Conservation (phyloP, 2,888 invertebrate species). For the Brenthis daphne region DNA sequence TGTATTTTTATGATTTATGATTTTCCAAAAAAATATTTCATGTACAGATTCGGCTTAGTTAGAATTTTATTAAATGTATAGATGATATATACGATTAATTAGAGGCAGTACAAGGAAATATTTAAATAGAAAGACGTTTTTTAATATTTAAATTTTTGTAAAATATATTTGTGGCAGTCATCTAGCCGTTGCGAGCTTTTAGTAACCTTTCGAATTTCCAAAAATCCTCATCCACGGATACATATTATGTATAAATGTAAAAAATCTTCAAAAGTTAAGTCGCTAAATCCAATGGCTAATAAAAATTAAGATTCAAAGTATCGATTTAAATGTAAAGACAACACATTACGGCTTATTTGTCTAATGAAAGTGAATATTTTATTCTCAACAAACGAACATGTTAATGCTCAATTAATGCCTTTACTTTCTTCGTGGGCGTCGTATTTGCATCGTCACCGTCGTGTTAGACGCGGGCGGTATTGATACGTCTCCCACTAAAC, state of each 20-base stretch:
- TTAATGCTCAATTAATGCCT: constrained; percentile 44
- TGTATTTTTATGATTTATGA: too few relatives aligned
- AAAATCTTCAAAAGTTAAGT: neutral
- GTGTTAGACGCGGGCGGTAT: constrained; percentile 42
- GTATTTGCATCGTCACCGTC: constrained; percentile 42
- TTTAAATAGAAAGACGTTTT: too few relatives aligned
- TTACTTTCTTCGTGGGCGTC: constrained; percentile 43
- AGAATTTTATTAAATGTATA: too few relatives aligned
- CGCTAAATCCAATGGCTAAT: neutral
- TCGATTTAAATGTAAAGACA: neutral
- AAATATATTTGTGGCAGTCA: too few relatives aligned
- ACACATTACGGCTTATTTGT: constrained; percentile 18
- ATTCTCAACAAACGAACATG: constrained; percentile 18
- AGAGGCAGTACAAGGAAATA: too few relatives aligned
- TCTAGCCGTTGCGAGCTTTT: too few relatives aligned
- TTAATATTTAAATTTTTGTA: too few relatives aligned
- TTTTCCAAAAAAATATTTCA: too few relatives aligned
- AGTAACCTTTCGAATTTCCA: too few relatives aligned
- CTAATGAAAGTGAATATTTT: constrained; percentile 14
- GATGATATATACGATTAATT: neutral
- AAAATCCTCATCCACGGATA: too few relatives aligned
- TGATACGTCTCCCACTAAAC: constrained; percentile 43
- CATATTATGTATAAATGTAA: too few relatives aligned
- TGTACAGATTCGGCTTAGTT: too few relatives aligned
- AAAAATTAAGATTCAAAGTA: constrained; percentile 9